phyloP scores from a whole-genome alignment of 2,797 vertebrate species.

The Mormyrops boulengeri region DNA sequence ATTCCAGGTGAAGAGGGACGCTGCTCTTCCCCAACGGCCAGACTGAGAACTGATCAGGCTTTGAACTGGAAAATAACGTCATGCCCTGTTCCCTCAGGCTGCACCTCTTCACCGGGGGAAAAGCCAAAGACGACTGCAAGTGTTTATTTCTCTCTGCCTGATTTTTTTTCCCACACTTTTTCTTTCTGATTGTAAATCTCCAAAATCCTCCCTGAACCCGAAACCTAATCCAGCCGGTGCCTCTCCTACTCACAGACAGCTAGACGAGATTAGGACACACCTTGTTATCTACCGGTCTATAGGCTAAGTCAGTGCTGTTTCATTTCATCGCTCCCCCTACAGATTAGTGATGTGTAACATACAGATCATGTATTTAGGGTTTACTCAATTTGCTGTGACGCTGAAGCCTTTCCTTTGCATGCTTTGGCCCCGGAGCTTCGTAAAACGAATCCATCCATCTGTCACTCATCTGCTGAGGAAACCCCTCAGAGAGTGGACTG shows the following conservation, averaged over 20 bases:
- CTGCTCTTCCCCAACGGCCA: not conserved
- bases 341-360: not conserved
- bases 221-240: constrained; percentile 28
- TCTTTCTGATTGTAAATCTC: constrained; percentile 45
- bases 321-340: not conserved
- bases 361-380: not conserved
- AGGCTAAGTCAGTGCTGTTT: not conserved
- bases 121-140: constrained; percentile 74
- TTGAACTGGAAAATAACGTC: not conserved
- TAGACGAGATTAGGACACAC: not conserved
- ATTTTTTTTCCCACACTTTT: constrained; percentile 32
- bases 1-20: constrained; percentile 34
- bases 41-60: not conserved
- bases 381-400: not conserved
- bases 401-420: constrained; percentile 1
- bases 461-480: not conserved
- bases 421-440: not conserved
- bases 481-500: not conserved
- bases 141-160: constrained; percentile 41
- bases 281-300: not conserved
- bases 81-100: constrained; percentile 51
- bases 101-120: constrained; percentile 66
- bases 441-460: not conserved
- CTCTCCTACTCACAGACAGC: not conserved
- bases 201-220: constrained; percentile 56